Base-by-base conservation (phyloP, 2,888 invertebrate genomes). In the Orthonychiurus folsomi region DNA sequence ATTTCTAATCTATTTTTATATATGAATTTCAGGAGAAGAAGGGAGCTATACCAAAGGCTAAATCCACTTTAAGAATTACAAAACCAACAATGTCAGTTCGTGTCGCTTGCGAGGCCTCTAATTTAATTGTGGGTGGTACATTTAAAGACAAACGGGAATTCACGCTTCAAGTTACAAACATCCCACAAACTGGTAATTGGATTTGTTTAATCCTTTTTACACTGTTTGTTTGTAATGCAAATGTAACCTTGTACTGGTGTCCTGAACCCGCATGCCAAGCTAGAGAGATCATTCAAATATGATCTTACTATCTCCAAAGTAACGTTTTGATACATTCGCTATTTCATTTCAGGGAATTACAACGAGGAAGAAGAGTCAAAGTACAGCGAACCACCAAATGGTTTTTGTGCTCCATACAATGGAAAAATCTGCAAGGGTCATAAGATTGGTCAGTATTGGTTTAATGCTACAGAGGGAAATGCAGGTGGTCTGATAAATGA, bases 351-450 rank as follows among this genome's bases (percentile, higher is more conserved):
- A 63, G 66, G 64, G 12, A 58, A 25, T 52, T 37, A 50, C 23
- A 65, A 63, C 47, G 64, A 66, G 25, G 69, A 72, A 24, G 71
- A 71, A 28, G 67, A 71, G 25, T 67, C 67, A 25, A 52, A 61
- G 23, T 72, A 69, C 56, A 59, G 70, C n/a, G 70, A 74, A 27
- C 73, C 74, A 27, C 75, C 76, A 18, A 70, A 73, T 20, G 88
- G 90, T 64, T 89, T 88, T 77, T 93, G 93, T 81, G 88, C 87
- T 61, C 86, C 87, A 48, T 93, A 93, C 78, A 86, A 85, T 80
- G 93, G 93, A 61, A 85, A 87, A 76, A 83, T 88, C 71, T 90
- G 90, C 77, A 79, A 78, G 65, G 68, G 70, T 55, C 75, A 76
- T 59, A 80, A 85, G 56, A 82, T 81, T 59, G 79, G 80, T 60